Evolutionary conservation across 2,888 invertebrate species (phyloP), one percentile per base, ranked within the genome.

Genomic region (Dioctria linearis): DNA sequence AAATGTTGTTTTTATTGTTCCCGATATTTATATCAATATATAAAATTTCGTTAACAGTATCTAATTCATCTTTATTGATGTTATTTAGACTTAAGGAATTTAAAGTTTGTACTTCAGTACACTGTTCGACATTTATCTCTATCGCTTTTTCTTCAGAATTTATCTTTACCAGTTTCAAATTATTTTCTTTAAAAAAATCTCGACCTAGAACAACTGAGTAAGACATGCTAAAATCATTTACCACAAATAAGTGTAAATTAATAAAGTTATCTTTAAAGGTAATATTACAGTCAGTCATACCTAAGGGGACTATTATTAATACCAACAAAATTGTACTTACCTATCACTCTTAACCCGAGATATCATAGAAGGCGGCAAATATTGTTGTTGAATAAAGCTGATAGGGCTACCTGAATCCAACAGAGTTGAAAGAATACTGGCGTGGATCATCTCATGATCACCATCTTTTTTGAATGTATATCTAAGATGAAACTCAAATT

Each of bases 191-290:
- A 83, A 63, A 61, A n/a, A 82, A 82, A 37, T 82, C 57, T 37
- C 80, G 59, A 39, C 76, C 80, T 54, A 82, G 65, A 39, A 81
- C 69, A 40, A 80, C 61, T 0, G 82, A 69, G 78, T 80, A 73
- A 42, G 73, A 25, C 25, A 25, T 25, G 25, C 25, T 25, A 25
- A 54, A 8, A 25, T 25, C 25, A 25, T 25, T 25, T 25, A 25
- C 25, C 2, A 25, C 25, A 25, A 25, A 25, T 25, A 25, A 25
- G 25, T 25, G 25, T 25, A 25, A 25, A 25, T 25, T 25, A 25
- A 25, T 25, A 25, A 25, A 3, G 42, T 54, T 49, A 54, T 80
- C 75, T 61, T 82, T 78, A 75, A 76, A 81, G 78, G 54, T 65
- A 66, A 81, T 66, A 63, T 66, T 63, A 67, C 78, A 59, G 39